phyloP scores from a whole-genome alignment of 1,140 invertebrate species.

The Drosophila insularis region DNA sequence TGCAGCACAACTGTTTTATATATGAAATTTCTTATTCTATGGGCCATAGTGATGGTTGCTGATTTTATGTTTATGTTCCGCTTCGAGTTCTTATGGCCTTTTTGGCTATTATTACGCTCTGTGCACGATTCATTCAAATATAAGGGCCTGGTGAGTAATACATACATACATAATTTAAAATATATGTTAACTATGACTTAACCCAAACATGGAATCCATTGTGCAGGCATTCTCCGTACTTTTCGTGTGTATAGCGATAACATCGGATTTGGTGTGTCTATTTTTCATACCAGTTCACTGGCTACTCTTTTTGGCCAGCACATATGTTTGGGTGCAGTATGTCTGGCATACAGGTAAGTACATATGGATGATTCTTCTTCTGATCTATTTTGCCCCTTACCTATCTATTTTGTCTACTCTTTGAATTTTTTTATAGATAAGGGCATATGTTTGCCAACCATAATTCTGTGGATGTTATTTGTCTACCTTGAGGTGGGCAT shows the following conservation, averaged over 20 bases:
- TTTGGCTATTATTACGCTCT: conserved; percentile 97
- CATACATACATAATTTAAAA: neutral
- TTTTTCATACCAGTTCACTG: conserved; percentile 99
- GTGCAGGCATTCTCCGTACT: conserved; percentile 98
- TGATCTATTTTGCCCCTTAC: conserved; percentile 31
- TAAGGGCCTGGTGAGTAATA: conserved; percentile 96
- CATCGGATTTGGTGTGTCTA: conserved; percentile 99
- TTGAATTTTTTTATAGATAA: conserved; percentile 85
- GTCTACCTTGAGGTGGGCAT: conserved; percentile 97
- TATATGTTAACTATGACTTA: conserved; percentile 6
- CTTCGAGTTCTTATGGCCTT: conserved; percentile 99
- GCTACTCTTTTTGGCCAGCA: conserved; percentile 98
- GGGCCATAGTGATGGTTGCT: conserved; percentile 96
- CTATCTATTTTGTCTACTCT: neutral
- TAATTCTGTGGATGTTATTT: conserved; percentile 96
- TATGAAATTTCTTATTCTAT: conserved; percentile 97
- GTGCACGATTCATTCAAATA: conserved; percentile 99
- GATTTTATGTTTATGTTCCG: conserved; percentile 99
- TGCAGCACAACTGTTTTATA: conserved; percentile 95
- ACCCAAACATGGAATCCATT: conserved; percentile 49
- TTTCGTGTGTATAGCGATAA: conserved; percentile 98
- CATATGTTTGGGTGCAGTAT: conserved; percentile 99
- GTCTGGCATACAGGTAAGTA: conserved; percentile 97
- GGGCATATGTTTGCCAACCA: conserved; percentile 96
- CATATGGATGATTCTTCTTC: neutral